Evolutionary conservation across 2,888 invertebrate genomes (phyloP).

Genomic region (Gerris lacustris): DNA sequence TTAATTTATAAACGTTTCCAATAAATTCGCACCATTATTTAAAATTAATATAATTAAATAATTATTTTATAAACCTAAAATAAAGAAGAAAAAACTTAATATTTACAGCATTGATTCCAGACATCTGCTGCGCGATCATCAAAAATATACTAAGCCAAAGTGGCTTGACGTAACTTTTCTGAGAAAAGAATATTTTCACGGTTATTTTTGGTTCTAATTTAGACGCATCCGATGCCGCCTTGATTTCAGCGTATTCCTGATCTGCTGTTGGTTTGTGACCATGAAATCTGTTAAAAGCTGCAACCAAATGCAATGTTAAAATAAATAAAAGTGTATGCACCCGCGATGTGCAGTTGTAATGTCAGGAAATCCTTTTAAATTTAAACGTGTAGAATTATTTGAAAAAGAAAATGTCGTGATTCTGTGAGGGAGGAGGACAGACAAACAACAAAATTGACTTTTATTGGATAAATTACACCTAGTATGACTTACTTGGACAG

Average conservation of each 20-base stretch:
- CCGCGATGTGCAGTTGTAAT: no score
- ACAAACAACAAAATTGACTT: no score
- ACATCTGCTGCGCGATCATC: conserved; percentile 4
- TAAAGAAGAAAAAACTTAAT: not conserved
- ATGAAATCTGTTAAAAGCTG: not conserved
- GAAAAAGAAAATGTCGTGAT: no score
- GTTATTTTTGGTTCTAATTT: not conserved
- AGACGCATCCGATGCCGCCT: not conserved
- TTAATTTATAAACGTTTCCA: not conserved
- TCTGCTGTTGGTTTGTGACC: not conserved
- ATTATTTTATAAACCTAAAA: not conserved
- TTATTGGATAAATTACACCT: no score
- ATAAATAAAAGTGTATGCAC: no score
- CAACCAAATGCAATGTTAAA: not conserved
- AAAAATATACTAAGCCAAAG: not conserved
- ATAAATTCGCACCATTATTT: no score
- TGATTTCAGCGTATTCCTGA: not conserved
- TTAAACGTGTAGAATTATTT: no score
- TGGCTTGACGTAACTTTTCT: not conserved
- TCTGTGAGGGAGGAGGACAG: no score
- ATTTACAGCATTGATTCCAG: conserved; percentile 4
- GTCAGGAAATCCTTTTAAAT: no score
- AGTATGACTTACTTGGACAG: no score
- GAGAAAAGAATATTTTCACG: not conserved
- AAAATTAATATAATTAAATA: no score